phyloP scores from a whole-genome alignment of 2,113 vertebrate genomes.

The Alligator sinensis region DNA sequence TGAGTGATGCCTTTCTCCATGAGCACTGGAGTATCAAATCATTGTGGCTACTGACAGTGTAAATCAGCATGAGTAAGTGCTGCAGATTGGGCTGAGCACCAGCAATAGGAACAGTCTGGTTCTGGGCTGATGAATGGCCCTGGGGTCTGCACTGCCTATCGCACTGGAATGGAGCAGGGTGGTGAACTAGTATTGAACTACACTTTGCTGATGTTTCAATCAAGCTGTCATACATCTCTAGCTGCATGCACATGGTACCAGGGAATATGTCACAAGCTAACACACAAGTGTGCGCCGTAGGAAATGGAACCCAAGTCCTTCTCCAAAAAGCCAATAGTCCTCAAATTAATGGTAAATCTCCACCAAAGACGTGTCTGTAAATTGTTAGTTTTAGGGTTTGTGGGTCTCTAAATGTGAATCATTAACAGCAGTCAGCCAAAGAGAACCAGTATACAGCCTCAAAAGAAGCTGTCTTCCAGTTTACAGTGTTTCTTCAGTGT shows the following conservation, averaged over 20 bases:
- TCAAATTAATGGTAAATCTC: not conserved
- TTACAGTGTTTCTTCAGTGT: too few relatives aligned
- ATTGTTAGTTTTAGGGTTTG: too few relatives aligned
- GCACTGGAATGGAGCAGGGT: not conserved
- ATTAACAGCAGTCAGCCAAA: too few relatives aligned
- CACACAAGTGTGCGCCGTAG: not conserved
- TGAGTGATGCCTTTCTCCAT: not conserved
- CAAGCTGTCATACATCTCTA: not conserved
- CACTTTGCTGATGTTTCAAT: not conserved
- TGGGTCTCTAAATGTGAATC: not conserved
- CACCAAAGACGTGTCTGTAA: not conserved
- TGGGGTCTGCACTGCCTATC: not conserved
- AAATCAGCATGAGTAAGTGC: fast-evolving
- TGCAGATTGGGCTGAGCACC: not conserved
- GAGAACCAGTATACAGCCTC: too few relatives aligned
- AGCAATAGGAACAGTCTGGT: not conserved
- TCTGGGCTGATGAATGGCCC: not conserved
- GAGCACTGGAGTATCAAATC: not conserved
- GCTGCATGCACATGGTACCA: not conserved
- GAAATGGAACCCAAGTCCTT: not conserved
- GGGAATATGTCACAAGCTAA: not conserved
- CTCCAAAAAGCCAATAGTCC: not conserved
- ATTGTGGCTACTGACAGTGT: not conserved
- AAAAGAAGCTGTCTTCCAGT: too few relatives aligned
- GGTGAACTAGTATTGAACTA: too few relatives aligned